Evolutionary conservation across 1,140 invertebrate species (phyloP).

Genomic region (Sogatella furcifera): DNA sequence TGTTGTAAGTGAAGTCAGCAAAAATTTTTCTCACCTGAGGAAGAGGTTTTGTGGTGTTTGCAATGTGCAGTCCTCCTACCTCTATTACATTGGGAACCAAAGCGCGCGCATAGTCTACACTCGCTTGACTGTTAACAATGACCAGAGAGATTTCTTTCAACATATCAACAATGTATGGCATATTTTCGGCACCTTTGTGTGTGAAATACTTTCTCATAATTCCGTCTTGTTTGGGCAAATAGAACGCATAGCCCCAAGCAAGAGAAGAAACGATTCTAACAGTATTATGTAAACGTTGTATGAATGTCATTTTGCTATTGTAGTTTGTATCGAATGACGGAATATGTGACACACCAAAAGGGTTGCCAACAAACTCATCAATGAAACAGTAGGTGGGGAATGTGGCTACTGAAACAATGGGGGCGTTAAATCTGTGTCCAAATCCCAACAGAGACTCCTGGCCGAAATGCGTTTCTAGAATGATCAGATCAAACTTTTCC

Average conservation of each 20-base stretch:
- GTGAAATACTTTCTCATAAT: constrained; percentile 18
- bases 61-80: constrained; percentile 35
- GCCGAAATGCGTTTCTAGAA: constrained; percentile 27
- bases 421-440: constrained; percentile 26
- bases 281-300: constrained; percentile 21
- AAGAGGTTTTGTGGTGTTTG: constrained; percentile 22
- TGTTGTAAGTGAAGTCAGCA: too few relatives aligned
- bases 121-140: constrained; percentile 29
- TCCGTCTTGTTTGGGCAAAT: constrained; percentile 21
- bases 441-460: constrained; percentile 27
- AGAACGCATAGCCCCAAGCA: constrained; percentile 8
- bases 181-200: constrained; percentile 18
- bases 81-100: constrained; percentile 29
- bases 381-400: constrained; percentile 10
- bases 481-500: constrained; percentile 27
- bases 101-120: constrained; percentile 20
- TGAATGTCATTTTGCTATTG: constrained; percentile 23
- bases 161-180: constrained; percentile 20
- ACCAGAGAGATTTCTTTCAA: constrained; percentile 18
- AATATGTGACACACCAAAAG: constrained; percentile 17
- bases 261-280: neutral
- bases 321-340: constrained; percentile 20
- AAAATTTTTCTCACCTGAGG: neutral
- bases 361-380: constrained; percentile 21
- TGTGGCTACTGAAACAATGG: constrained; percentile 17